Percentiles rank a stretch among this genome's conserved stretches.
Evolutionary conservation across 2,113 vertebrate species (phyloP).

Genomic region (Leptocoma aspasia): DNA sequence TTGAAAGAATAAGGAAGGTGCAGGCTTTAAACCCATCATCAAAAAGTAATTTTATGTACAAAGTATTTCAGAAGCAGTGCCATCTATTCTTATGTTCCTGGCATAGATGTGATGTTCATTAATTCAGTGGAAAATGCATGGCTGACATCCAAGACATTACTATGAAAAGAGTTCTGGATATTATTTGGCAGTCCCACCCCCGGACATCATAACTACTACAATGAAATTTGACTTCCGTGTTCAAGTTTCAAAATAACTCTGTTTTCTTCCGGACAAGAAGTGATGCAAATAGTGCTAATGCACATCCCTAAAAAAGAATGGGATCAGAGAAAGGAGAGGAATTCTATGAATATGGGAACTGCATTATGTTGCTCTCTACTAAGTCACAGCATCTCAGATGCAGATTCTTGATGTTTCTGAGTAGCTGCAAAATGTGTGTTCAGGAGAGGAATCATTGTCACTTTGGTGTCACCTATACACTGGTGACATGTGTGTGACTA

Average conservation of each 20-base stretch:
- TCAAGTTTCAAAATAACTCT: slow-evolving; percentile 51
- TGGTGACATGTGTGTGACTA: not conserved
- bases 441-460: not conserved
- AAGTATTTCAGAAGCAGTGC: not conserved
- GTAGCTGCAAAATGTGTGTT: not conserved
- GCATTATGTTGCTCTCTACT: not conserved
- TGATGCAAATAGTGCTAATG: not conserved
- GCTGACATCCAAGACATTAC: slow-evolving; percentile 45
- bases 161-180: slow-evolving; percentile 51
- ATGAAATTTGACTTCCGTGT: slow-evolving; percentile 15
- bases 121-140: slow-evolving; percentile 22
- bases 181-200: slow-evolving; percentile 41
- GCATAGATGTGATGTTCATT: slow-evolving; percentile 5
- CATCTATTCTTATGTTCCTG: not conserved
- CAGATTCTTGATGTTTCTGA: not conserved
- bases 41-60: not conserved
- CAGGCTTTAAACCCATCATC: not conserved
- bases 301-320: not conserved
- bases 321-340: not conserved
- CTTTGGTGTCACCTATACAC: not conserved
- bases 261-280: not conserved
- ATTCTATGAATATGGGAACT: not conserved
- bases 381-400: not conserved
- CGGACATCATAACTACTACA: slow-evolving; percentile 32
- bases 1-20: not conserved